A percentile compares a stretch with the other conserved stretches of the same genome.
phyloP scores from a whole-genome alignment of 1,140 invertebrate genomes.

The Teleopsis dalmanni region DNA sequence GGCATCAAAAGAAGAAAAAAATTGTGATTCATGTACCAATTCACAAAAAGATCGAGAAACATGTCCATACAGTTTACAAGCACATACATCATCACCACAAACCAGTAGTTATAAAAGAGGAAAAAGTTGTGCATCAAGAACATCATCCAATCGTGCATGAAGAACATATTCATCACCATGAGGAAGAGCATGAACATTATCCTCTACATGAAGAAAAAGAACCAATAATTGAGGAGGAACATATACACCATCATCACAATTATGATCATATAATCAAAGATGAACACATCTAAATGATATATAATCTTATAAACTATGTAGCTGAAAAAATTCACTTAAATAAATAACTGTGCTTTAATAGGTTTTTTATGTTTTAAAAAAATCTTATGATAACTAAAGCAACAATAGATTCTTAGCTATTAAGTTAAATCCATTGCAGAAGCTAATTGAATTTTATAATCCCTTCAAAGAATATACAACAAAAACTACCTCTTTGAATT shows the following conservation, averaged over 20 bases:
- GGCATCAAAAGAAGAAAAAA: slow-evolving; percentile 41
- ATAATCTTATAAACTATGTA: too few relatives aligned
- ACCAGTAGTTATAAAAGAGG: slow-evolving; percentile 40
- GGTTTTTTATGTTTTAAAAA: too few relatives aligned
- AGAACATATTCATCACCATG: slow-evolving; percentile 32
- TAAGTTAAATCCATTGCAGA: too few relatives aligned
- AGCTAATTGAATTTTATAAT: too few relatives aligned
- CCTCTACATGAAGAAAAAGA: slow-evolving; percentile 21
- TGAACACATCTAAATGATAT: too few relatives aligned
- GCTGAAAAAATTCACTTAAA: too few relatives aligned
- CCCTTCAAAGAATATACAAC: too few relatives aligned
- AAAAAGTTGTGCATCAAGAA: slow-evolving; percentile 38
- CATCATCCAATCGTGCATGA: slow-evolving; percentile 27
- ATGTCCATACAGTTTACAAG: slow-evolving; percentile 38
- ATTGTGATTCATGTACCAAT: slow-evolving; percentile 41
- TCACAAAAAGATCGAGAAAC: slow-evolving; percentile 41
- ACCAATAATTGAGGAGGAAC: slow-evolving; percentile 25
- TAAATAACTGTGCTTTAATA: too few relatives aligned
- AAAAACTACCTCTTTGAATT: too few relatives aligned
- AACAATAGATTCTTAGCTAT: too few relatives aligned
- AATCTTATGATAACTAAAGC: too few relatives aligned
- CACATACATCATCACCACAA: slow-evolving; percentile 43
- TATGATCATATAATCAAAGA: slow-evolving; percentile 28
- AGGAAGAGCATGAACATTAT: slow-evolving; percentile 22
- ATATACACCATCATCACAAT: slow-evolving; percentile 38